A percentile compares a stretch with the other conserved stretches of the same genome.
phyloP scores from a whole-genome alignment of 2,113 vertebrate genomes.

The Crotophaga sulcirostris region DNA sequence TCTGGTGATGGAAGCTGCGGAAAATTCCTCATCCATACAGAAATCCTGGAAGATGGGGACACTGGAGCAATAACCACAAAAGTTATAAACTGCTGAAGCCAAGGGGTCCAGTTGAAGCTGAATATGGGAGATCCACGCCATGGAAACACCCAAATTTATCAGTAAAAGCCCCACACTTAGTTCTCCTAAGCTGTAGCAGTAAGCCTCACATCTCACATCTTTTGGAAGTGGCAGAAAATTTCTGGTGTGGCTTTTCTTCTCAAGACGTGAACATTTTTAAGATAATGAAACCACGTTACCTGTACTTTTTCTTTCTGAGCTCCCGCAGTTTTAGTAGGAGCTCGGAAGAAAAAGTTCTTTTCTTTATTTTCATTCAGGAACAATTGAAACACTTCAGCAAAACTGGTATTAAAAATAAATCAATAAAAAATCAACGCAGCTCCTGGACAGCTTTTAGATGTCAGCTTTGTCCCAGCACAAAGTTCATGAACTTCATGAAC shows the following conservation, averaged over 20 bases:
- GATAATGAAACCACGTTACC: not conserved
- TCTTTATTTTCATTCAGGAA: not conserved
- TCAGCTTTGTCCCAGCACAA: not conserved
- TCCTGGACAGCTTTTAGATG: not conserved
- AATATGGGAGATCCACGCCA: not conserved
- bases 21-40: not conserved
- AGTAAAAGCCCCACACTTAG: fast-evolving
- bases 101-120: not conserved
- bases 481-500: not conserved
- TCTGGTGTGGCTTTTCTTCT: not conserved
- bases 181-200: not conserved
- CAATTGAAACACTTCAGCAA: not conserved
- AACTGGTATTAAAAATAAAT: not conserved
- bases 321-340: not conserved
- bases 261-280: not conserved
- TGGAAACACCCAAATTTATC: not conserved
- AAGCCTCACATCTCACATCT: not conserved
- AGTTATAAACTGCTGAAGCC: not conserved
- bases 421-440: not conserved
- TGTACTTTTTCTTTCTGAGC: not conserved
- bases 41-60: not conserved
- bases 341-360: not conserved
- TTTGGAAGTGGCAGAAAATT: not conserved
- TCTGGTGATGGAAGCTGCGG: not conserved
- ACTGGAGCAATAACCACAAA: not conserved